A percentile compares a stretch with the other conserved stretches of the same genome.
These are phyloP conservation scores for Wasmannia auropunctata DNA, from an alignment of 1,140 invertebrate genomes.

Conservation along the genomic window DNA sequence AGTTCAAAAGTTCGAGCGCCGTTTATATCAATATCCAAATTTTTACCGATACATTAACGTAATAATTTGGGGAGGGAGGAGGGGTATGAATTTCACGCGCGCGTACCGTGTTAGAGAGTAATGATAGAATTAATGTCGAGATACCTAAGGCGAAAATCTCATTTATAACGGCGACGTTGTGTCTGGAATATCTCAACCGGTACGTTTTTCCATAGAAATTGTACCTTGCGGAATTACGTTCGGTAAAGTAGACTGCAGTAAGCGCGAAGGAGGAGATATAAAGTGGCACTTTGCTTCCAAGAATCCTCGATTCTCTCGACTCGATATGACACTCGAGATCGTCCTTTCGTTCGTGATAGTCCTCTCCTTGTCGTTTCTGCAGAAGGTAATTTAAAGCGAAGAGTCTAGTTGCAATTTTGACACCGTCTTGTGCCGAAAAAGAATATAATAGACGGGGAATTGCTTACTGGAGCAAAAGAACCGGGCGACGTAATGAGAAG, in stretches of 20 bases:
- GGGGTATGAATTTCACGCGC: not conserved
- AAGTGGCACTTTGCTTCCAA: constrained; percentile 74
- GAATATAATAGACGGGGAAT: constrained; percentile 70
- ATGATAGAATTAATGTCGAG: constrained; percentile 55
- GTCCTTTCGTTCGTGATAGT: constrained; percentile 71
- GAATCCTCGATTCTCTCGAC: constrained; percentile 76
- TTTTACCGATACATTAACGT: constrained; percentile 1
- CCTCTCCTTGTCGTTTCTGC: constrained; percentile 67
- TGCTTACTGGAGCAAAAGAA: constrained; percentile 58
- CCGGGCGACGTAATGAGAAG: constrained; percentile 66
- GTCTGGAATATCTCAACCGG: constrained; percentile 45
- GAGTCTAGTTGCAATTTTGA: constrained; percentile 73
- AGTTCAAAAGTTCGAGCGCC: not conserved
- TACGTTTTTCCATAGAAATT: constrained; percentile 66
- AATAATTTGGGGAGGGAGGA: not conserved
- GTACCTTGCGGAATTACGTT: constrained; percentile 65
- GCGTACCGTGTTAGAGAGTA: not conserved
- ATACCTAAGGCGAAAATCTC: constrained; percentile 13
- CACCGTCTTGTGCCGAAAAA: constrained; percentile 69
- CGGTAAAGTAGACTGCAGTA: constrained; percentile 62
- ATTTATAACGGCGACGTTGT: constrained; percentile 48
- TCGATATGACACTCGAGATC: constrained; percentile 76
- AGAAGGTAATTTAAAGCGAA: constrained; percentile 74
- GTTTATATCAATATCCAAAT: constrained; percentile 10
- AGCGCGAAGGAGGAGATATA: constrained; percentile 69